Evolutionary conservation across 2,888 invertebrate genomes (phyloP).

Genomic region (Leptinotarsa rubiginosa): DNA sequence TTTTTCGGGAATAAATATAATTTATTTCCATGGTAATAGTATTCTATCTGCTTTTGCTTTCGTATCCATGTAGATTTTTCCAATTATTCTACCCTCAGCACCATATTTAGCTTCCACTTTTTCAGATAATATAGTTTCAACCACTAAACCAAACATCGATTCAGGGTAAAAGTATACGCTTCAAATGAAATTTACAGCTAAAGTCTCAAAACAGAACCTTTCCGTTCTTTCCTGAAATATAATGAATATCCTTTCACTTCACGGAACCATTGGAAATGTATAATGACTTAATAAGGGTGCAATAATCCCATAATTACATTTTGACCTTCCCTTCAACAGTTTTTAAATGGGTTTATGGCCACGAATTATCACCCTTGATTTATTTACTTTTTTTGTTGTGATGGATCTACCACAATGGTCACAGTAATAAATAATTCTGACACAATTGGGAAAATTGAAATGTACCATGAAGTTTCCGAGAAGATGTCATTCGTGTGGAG

Average conservation of each 20-base stretch:
- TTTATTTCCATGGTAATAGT: neutral
- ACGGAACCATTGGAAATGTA: conserved; percentile 14
- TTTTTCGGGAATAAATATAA: no score
- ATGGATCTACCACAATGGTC: conserved; percentile 33
- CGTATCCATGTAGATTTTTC: neutral
- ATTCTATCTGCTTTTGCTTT: neutral
- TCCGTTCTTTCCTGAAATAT: neutral
- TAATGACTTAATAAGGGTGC: conserved; percentile 46
- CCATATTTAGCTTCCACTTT: no score
- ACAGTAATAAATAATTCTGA: conserved; percentile 27
- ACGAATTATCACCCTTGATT: conserved; percentile 35
- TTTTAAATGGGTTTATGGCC: conserved; percentile 44
- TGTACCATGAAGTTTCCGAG: conserved; percentile 27
- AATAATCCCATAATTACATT: conserved; percentile 47
- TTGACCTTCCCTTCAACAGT: conserved; percentile 39
- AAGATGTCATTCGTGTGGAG: conserved; percentile 20
- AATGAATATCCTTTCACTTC: conserved; percentile 9
- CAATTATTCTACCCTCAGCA: no score
- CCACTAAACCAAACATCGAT: neutral
- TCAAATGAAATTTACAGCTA: conserved; percentile 1
- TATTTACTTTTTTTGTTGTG: conserved; percentile 35
- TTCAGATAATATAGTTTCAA: no score
- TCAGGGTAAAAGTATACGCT: conserved; percentile 10
- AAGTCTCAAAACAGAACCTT: conserved; percentile 20
- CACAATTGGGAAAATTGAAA: conserved; percentile 14